Percentiles rank a stretch among this genome's conserved stretches.
Conservation (phyloP, 2,888 invertebrate genomes). For the Rhimphoctona megacephalus region DNA sequence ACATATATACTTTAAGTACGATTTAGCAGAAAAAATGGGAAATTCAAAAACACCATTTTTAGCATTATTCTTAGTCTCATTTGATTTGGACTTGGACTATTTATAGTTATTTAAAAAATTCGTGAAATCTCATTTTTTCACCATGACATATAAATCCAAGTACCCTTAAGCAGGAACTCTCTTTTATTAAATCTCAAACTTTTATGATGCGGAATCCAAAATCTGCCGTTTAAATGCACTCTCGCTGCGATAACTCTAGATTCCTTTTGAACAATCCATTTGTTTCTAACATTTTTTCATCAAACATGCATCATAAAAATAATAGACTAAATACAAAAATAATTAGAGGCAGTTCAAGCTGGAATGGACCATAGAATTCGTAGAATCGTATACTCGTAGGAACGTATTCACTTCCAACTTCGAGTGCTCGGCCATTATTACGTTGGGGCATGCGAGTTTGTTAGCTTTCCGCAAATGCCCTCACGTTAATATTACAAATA, state of each 20-base stretch:
- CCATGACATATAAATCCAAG: background rate
- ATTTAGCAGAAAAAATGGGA: no score
- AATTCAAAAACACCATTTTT: no score
- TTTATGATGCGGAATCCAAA: background rate
- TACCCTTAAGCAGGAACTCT: background rate
- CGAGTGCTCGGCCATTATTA: slow-evolving; percentile 46
- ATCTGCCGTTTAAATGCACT: background rate
- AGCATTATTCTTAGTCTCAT: no score
- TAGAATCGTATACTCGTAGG: slow-evolving; percentile 15
- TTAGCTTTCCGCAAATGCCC: slow-evolving; percentile 53
- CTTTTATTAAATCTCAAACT: background rate
- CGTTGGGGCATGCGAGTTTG: slow-evolving; percentile 50
- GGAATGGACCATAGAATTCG: background rate
- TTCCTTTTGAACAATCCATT: background rate
- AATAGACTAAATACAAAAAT: background rate
- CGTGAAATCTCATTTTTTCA: background rate
- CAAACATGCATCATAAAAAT: background rate
- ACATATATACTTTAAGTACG: no score
- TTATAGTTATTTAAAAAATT: background rate
- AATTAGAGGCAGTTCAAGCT: background rate
- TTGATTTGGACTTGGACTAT: no score
- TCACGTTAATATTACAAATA: slow-evolving; percentile 19
- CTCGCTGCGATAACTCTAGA: background rate
- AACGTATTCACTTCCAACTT: slow-evolving; percentile 42
- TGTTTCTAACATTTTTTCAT: background rate